phyloP scores from a whole-genome alignment of 2,888 invertebrate species.

The Oscheius onirici region DNA sequence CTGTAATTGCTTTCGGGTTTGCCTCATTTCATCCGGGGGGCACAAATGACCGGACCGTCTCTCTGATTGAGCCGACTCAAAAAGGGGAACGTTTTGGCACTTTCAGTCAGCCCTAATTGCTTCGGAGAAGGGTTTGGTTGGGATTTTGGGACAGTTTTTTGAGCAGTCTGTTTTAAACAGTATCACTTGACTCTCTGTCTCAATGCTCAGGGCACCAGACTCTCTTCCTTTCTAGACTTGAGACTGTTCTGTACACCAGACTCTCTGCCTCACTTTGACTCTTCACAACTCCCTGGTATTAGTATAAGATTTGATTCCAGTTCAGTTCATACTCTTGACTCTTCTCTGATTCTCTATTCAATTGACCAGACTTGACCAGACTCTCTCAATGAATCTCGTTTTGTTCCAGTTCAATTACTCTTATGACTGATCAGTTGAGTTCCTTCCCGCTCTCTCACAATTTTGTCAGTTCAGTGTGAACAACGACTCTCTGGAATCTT shows the following conservation, averaged over 20 bases:
- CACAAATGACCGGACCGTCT: too few species aligned
- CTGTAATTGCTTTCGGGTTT: not conserved
- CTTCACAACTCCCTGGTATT: not conserved
- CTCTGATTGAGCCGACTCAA: not conserved
- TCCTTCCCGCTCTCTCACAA: too few species aligned
- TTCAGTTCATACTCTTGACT: too few species aligned
- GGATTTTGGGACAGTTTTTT: not conserved
- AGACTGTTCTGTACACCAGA: not conserved
- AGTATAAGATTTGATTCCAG: too few species aligned
- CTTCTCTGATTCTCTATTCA: too few species aligned
- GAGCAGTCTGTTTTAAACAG: not conserved
- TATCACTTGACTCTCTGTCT: not conserved
- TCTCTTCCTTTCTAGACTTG: not conserved
- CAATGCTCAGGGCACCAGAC: too few species aligned
- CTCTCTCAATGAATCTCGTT: too few species aligned
- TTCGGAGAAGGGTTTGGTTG: not conserved
- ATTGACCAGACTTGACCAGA: too few species aligned
- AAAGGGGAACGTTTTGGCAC: not conserved
- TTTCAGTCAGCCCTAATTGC: not conserved
- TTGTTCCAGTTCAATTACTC: not conserved
- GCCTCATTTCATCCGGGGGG: not conserved
- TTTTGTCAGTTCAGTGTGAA: too few species aligned
- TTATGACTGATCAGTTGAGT: too few species aligned
- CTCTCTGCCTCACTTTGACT: conserved; percentile 2
- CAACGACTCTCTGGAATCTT: too few species aligned